These are phyloP conservation scores for Reinhardtius hippoglossoides DNA, from an alignment of 2,113 vertebrate species.

Conservation along the genomic window DNA sequence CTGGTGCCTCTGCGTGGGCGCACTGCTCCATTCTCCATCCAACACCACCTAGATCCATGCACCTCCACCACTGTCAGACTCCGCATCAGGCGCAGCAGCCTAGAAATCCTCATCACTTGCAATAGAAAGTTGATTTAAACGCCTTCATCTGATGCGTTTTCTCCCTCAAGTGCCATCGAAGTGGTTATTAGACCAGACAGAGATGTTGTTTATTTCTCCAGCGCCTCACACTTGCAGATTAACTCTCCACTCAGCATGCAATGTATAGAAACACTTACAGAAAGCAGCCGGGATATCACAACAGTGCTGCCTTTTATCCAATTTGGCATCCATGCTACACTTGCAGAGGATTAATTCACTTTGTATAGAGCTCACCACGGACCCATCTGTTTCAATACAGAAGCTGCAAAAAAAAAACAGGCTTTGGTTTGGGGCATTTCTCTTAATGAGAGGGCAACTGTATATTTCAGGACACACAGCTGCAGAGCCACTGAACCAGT, in stretches of 20 bases:
- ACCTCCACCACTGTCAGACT: not conserved
- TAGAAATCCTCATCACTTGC: too few species aligned
- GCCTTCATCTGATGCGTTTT: not conserved
- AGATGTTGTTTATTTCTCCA: not conserved
- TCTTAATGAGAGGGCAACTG: constrained; percentile 57
- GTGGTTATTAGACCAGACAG: not conserved
- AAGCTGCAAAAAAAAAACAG: constrained; percentile 15
- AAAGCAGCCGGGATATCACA: not conserved
- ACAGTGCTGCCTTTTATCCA: constrained; percentile 1
- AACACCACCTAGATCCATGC: not conserved
- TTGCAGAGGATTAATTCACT: constrained; percentile 9
- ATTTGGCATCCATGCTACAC: not conserved
- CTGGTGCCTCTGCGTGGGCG: not conserved
- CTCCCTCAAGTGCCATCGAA: too few species aligned
- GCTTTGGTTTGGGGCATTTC: constrained; percentile 40
- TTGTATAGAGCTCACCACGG: constrained; percentile 26
- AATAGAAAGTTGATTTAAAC: too few species aligned
- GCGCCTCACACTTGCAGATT: not conserved
- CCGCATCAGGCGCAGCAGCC: too few species aligned
- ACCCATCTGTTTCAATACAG: constrained; percentile 33
- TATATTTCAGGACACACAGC: constrained; percentile 65
- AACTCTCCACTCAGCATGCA: not conserved
- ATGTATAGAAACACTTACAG: not conserved
- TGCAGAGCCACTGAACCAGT: constrained; percentile 60
- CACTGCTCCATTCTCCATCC: not conserved